These are phyloP conservation scores for Andrena trimmerana DNA, from an alignment of 2,888 invertebrate species.

Conservation along the genomic window DNA sequence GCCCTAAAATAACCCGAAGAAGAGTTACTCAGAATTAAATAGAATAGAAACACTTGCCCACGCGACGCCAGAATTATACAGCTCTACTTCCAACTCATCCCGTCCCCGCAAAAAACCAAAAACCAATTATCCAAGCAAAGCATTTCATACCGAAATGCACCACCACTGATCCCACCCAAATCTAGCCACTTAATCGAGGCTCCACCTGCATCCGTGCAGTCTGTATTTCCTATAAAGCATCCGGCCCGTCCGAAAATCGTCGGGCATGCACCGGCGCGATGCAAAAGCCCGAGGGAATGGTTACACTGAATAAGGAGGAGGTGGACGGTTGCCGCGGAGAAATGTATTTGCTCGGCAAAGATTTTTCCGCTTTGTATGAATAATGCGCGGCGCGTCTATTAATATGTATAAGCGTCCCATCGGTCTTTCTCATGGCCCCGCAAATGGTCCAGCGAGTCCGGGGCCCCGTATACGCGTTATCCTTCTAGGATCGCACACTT, in stretches of 20 bases:
- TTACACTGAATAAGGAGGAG: not conserved
- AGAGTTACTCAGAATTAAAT: no score
- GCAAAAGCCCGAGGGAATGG: not conserved
- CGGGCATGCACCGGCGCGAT: not conserved
- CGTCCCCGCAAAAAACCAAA: not conserved
- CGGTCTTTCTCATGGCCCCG: constrained; percentile 55
- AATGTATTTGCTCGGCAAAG: constrained; percentile 16
- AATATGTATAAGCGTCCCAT: constrained; percentile 62
- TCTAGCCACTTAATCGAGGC: not conserved
- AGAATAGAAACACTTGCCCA: no score
- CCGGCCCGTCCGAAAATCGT: not conserved
- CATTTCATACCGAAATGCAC: not conserved
- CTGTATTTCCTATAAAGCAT: not conserved
- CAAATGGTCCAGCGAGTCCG: constrained; percentile 62
- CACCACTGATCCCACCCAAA: not conserved
- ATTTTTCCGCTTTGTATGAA: constrained; percentile 23
- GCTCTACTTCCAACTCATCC: no score
- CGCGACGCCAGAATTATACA: no score
- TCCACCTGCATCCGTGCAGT: not conserved
- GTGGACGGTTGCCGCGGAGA: not conserved
- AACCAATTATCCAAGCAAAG: not conserved
- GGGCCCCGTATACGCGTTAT: constrained; percentile 62
- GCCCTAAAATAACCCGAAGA: no score
- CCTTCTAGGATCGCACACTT: constrained; percentile 71
- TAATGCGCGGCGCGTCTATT: constrained; percentile 50